Conservation (phyloP, 64 coral and sea anemone genomes). For the Montipora capricornis region DNA sequence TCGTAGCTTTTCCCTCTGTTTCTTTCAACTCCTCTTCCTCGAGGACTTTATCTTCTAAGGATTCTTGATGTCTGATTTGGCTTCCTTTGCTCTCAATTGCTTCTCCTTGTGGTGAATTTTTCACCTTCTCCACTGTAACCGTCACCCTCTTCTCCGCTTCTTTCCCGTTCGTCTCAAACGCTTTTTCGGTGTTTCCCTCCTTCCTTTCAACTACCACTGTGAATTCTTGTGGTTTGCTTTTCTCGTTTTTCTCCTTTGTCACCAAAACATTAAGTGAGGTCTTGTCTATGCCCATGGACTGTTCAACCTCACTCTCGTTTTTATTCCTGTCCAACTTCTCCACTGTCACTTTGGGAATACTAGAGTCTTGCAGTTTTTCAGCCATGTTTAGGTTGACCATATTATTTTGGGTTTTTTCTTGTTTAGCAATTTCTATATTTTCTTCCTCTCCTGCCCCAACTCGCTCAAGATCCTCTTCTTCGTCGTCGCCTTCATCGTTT, state of each 20-base stretch:
- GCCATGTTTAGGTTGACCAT: not conserved
- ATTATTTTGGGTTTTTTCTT: not conserved
- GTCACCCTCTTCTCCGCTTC: not conserved
- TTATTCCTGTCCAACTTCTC: not conserved
- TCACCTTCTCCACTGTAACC: not conserved
- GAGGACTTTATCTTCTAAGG: constrained; percentile 5
- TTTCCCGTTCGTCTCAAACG: not conserved
- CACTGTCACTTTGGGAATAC: not conserved
- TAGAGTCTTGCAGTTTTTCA: not conserved
- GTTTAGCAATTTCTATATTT: not conserved
- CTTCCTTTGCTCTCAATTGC: not conserved
- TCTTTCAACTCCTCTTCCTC: not conserved
- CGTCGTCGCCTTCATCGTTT: not conserved
- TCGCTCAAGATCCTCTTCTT: constrained; percentile 10
- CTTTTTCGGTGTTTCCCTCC: not conserved
- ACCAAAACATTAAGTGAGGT: not conserved
- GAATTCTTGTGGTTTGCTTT: not conserved
- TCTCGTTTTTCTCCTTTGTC: not conserved
- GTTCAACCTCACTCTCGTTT: not conserved
- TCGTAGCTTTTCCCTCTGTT: not conserved
- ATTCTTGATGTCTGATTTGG: not conserved
- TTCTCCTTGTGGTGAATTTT: not conserved
- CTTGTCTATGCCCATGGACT: not conserved
- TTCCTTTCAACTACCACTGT: not conserved
- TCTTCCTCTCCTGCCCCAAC: not conserved